phyloP scores from a whole-genome alignment of 2,888 invertebrate species.

The Eupithecia pulchellata region DNA sequence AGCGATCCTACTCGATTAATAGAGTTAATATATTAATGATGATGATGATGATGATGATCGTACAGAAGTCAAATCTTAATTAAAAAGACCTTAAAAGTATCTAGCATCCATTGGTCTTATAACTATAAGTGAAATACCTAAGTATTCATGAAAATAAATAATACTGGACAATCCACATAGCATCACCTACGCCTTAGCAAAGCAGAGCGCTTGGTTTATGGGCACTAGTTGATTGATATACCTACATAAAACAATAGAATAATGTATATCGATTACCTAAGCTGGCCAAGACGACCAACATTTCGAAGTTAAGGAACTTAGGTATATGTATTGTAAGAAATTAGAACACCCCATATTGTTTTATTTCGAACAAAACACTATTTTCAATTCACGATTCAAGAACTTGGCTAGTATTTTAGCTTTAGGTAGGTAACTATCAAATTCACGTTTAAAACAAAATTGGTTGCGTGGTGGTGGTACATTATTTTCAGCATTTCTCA shows the following conservation, averaged over 20 bases:
- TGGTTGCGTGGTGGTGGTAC: neutral
- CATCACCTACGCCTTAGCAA: no score
- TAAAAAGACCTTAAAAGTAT: slow-evolving; percentile 38
- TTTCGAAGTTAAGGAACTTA: neutral
- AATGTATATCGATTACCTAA: neutral
- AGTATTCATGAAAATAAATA: neutral
- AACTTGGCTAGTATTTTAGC: neutral
- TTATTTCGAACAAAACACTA: neutral
- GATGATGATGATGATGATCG: no score
- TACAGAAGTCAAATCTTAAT: slow-evolving; percentile 39
- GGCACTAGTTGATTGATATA: no score
- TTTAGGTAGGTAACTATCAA: neutral
- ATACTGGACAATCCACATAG: no score
- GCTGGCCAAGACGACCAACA: neutral
- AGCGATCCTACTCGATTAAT: slow-evolving; percentile 14
- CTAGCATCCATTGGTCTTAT: slow-evolving; percentile 18
- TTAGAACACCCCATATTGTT: neutral
- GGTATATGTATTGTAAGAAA: neutral
- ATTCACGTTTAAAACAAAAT: neutral
- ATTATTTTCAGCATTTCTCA: neutral
- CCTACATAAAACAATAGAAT: no score
- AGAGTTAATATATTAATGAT: no score
- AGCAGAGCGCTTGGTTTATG: no score
- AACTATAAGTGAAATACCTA: neutral
- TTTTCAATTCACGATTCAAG: neutral